These are phyloP conservation scores for Rhinolophus sinicus DNA, from an alignment of 2,113 vertebrate species.

Conservation along the genomic window DNA sequence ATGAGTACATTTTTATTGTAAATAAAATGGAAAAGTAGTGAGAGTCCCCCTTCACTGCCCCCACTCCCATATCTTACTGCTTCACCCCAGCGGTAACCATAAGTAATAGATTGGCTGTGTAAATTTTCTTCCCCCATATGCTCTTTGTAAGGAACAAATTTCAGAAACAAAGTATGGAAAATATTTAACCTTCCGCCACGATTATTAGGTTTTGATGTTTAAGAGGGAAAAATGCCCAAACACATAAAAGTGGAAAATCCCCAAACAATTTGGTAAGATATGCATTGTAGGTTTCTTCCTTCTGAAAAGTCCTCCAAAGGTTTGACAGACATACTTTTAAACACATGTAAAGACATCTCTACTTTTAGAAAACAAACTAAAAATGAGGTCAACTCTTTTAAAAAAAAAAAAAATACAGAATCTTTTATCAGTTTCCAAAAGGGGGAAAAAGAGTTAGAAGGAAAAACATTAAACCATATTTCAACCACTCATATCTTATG, in stretches of 20 bases:
- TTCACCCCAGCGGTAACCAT: not conserved
- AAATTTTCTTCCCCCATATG: conserved; percentile 55
- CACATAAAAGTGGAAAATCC: conserved; percentile 77
- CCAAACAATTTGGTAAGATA: conserved; percentile 71
- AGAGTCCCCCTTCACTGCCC: not conserved
- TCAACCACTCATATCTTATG: not conserved
- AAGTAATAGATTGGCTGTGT: not conserved
- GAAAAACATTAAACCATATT: conserved; percentile 61
- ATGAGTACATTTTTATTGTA: not conserved
- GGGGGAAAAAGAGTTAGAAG: not conserved
- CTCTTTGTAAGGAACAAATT: conserved; percentile 65
- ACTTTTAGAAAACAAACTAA: conserved; percentile 69
- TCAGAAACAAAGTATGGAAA: conserved; percentile 78
- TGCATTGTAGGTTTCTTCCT: conserved; percentile 48
- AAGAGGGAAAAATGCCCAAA: conserved; percentile 78
- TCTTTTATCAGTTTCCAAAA: conserved; percentile 74
- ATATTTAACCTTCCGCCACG: conserved; percentile 75
- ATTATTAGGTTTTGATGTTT: conserved; percentile 79
- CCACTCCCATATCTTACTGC: not conserved
- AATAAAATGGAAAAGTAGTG: not conserved
- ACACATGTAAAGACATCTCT: conserved; percentile 62
- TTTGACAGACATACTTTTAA: conserved; percentile 66
- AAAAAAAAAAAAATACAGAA: conserved; percentile 40
- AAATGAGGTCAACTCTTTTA: conserved; percentile 56
- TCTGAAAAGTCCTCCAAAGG: conserved; percentile 53